phyloP scores from a whole-genome alignment of 2,113 vertebrate species.

The Poeciliopsis prolifica region DNA sequence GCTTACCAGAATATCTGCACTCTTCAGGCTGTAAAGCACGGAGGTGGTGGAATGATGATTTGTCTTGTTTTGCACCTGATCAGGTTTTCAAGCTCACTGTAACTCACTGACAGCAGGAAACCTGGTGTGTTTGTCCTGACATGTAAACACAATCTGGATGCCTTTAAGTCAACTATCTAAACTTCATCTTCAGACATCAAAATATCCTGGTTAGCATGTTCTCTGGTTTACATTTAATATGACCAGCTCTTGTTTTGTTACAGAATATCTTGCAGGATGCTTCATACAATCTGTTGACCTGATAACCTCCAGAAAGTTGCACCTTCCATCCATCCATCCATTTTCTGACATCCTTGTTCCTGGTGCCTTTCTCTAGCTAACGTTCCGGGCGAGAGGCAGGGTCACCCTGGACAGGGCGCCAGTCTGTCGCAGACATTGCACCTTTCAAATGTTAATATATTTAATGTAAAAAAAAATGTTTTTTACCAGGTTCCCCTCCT shows the following conservation, averaged over 20 bases:
- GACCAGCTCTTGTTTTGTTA: neutral
- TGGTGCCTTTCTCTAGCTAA: too few relatives aligned
- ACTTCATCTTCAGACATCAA: neutral
- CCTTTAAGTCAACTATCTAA: too few relatives aligned
- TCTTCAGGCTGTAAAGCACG: too few relatives aligned
- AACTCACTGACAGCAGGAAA: too few relatives aligned
- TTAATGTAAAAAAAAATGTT: neutral
- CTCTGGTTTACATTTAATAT: neutral
- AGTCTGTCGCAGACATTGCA: neutral
- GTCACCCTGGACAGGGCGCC: too few relatives aligned
- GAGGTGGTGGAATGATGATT: neutral
- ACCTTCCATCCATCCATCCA: too few relatives aligned
- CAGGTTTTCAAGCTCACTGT: neutral
- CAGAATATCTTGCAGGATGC: neutral
- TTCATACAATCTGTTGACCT: neutral
- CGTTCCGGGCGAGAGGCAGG: too few relatives aligned
- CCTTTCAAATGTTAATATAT: neutral
- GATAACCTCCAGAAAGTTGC: neutral
- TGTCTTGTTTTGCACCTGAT: neutral
- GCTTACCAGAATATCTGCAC: too few relatives aligned
- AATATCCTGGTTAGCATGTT: neutral
- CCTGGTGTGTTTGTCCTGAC: too few relatives aligned
- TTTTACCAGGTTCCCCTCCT: slow-evolving; percentile 79
- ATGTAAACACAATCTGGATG: too few relatives aligned
- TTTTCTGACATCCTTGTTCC: too few relatives aligned